A percentile compares a stretch with the other conserved stretches of the same genome.
phyloP scores from a whole-genome alignment of 2,113 vertebrate species.

The Pelmatolapia mariae region DNA sequence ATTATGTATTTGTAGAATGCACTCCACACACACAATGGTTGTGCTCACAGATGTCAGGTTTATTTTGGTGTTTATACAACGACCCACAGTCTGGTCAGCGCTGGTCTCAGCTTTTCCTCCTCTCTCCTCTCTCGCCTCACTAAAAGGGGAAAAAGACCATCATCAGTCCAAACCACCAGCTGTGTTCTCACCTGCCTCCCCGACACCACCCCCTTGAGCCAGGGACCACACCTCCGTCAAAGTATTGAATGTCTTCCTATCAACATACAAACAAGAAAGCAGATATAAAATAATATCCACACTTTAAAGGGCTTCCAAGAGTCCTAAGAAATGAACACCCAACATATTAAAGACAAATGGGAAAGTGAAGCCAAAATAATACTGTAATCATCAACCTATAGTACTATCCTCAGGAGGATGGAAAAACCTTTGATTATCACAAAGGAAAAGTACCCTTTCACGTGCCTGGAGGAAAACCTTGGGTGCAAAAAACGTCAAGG shows the following conservation, averaged over 20 bases:
- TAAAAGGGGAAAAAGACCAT: neutral
- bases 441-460: neutral
- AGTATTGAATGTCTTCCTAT: neutral
- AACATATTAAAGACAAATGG: neutral
- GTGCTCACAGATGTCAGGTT: neutral
- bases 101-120: neutral
- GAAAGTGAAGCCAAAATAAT: neutral
- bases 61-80: neutral
- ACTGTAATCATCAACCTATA: neutral
- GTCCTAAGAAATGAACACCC: neutral
- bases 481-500: neutral
- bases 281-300: neutral
- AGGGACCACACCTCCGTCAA: fast-evolving
- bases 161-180: neutral
- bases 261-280: neutral
- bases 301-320: neutral
- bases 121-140: neutral
- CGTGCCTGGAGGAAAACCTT: neutral
- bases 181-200: neutral
- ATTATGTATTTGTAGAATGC: neutral
- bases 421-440: neutral
- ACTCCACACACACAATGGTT: neutral
- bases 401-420: neutral
- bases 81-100: neutral
- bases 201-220: neutral